Evolutionary conservation across 1,140 invertebrate genomes (phyloP), one percentile per base, ranked within the genome.

Genomic region (Coelopa frigida): DNA sequence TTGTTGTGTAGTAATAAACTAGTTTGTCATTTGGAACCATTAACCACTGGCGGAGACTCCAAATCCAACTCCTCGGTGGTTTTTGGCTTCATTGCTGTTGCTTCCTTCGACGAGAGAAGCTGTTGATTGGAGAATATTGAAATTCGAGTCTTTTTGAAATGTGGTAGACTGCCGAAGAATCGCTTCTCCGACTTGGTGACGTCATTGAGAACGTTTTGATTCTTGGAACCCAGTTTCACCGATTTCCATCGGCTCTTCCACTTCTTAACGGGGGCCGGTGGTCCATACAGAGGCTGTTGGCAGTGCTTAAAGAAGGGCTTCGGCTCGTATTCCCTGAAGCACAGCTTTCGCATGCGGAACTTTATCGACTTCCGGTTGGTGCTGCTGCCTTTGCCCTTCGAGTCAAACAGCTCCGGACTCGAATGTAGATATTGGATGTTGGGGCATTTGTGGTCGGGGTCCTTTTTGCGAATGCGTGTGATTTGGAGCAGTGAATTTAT

Each of bases 281-380:
- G 8, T 23, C 12, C 3, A 23, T 15, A 18, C 14, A 41, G 18
- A 15, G 35, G 20, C n/a, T n/a, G n/a, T n/a, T n/a, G n/a, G 15
- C 26, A 42, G 8, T 23, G 18, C 3, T 39, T 15, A 18, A 22
- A 41, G 18, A 15, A 41, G 20, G 46, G 12, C 14, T 42, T 41
- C 24, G 46, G 46, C 23, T 48, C 46, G 15, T 48, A 33, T n/a
- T 23, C 26, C 18, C 46, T 27, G 3, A 23, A 29, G 8, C 39
- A 48, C 24, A 48, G 31, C 18, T 48, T 48, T 14, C 46, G 29
- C 37, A 50, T 46, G 27, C 39, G 49, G 14, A 24, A 15, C 29
- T 46, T 36, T 20, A 50, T 47, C 12, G 49, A 50, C 38, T 50
- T 50, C 15, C 49, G 27, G 12, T 50, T 44, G 10, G 24, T 40